These are phyloP conservation scores for Actinopyga echinites DNA, from an alignment of 53 echinoderm and acorn worm species.

Conservation along the genomic window DNA sequence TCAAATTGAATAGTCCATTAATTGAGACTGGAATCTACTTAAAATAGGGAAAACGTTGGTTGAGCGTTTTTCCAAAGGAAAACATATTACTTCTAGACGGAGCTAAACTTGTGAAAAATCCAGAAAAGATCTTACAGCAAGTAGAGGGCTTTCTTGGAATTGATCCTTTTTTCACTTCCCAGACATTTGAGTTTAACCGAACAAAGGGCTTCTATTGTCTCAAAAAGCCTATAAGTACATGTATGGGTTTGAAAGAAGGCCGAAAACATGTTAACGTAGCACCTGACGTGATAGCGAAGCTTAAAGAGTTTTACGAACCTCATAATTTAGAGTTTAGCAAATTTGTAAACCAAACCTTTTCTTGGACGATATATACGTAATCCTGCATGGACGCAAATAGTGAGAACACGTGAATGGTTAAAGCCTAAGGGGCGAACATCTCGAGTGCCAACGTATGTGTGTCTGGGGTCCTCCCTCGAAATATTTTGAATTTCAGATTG, in stretches of 20 bases:
- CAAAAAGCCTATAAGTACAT: slow-evolving; percentile 61
- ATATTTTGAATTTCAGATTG: too few species aligned
- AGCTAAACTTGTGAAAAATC: slow-evolving; percentile 61
- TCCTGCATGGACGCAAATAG: too few species aligned
- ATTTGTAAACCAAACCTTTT: slow-evolving; percentile 35
- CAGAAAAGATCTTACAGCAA: slow-evolving; percentile 50
- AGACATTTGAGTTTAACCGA: slow-evolving; percentile 73
- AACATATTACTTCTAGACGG: slow-evolving; percentile 72
- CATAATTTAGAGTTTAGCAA: slow-evolving; percentile 43
- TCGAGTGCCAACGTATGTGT: too few species aligned
- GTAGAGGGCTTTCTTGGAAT: slow-evolving; percentile 74
- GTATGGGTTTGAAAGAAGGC: slow-evolving; percentile 69
- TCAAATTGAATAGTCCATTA: slow-evolving; percentile 57
- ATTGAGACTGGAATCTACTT: slow-evolving; percentile 73
- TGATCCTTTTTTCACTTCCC: slow-evolving; percentile 61
- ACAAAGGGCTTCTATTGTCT: slow-evolving; percentile 73
- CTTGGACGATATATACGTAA: slow-evolving; percentile 47
- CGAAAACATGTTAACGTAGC: slow-evolving; percentile 60
- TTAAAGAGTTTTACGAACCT: slow-evolving; percentile 60
- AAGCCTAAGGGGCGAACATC: too few species aligned
- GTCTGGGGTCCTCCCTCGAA: too few species aligned
- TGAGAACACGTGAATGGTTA: too few species aligned
- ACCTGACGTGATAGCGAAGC: slow-evolving; percentile 10
- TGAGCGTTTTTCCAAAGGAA: slow-evolving; percentile 53
- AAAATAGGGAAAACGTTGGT: slow-evolving; percentile 53